Base-by-base conservation (phyloP, 2,113 vertebrate species). In the Megaceryle maxima region DNA sequence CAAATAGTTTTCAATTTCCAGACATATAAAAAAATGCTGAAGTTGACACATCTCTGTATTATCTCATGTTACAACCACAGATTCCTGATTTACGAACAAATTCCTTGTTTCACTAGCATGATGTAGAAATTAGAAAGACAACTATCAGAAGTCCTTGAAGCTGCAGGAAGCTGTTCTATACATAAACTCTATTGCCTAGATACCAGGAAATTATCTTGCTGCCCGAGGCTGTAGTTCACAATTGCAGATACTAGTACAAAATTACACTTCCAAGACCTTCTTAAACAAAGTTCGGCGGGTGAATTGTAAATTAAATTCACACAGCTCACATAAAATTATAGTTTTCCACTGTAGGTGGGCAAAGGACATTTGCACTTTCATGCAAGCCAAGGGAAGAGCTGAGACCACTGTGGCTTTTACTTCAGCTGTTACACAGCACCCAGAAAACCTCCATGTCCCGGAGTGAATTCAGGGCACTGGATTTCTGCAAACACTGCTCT, bases 1-100 rank as follows among this genome's bases (percentile, higher is more conserved):
- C 57, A 95, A 95, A 94, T 91, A 92, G 39, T 94, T 93, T 93
- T 82, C 86, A 75, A 87, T 84, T 96, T 88, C 74, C 90, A 93
- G 88, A 76, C 79, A 73, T 50, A 69, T 4, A 62, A 72, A 86
- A 92, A 64, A 31, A 28, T 33, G 80, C 95, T 94, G 92, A 91
- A 82, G 88, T 70, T 64, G 62, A 64, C 73, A 87, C 44, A 82
- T 69, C 74, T 89, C 69, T 28, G 18, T 10, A 56, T 56, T 25
- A 26, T 35, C 35, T 73, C 13, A 1, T 1, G 20, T 75, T 62
- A 62, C 57, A 88, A 73, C 35, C 41, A 48, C n/a, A 69, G 92
- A 43, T 31, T 92, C 67, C 62, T 66, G 56, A 95, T 78, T 84
- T n/a, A 79, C 39, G 44, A 84, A 87, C 87, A 85, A 79, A 87